phyloP scores from a whole-genome alignment of 2,113 vertebrate genomes.

The Jaculus jaculus region DNA sequence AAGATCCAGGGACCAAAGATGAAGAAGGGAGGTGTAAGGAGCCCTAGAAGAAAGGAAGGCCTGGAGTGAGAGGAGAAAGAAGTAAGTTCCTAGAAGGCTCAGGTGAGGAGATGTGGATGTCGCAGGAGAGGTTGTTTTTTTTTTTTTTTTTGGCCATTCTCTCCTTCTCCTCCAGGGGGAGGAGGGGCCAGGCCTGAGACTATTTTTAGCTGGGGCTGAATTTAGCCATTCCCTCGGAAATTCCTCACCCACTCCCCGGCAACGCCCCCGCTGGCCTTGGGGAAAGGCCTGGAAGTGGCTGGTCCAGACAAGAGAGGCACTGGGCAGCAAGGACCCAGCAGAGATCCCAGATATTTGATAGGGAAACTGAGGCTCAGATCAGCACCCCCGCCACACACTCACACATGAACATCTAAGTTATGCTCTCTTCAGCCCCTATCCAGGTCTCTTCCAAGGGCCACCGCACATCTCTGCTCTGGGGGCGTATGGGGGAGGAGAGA shows the following conservation, averaged over 20 bases:
- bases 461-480: neutral
- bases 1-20: neutral
- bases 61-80: neutral
- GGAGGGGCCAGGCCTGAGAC: constrained; percentile 60
- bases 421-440: neutral
- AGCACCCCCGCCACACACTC: neutral
- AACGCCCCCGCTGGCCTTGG: constrained; percentile 68
- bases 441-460: neutral
- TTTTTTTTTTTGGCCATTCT: neutral
- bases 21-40: neutral
- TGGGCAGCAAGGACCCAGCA: neutral
- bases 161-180: too few species aligned
- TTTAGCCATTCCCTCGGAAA: constrained; percentile 88
- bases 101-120: neutral
- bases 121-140: neutral
- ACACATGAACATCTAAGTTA: neutral
- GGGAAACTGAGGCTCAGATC: constrained; percentile 8
- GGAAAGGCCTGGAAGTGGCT: constrained; percentile 52
- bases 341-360: neutral
- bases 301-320: neutral
- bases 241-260: constrained; percentile 83
- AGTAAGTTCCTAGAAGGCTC: neutral
- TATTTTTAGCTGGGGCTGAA: constrained; percentile 80
- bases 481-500: neutral
- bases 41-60: neutral